These are phyloP conservation scores for Myotis brandtii DNA, from an alignment of 2,113 vertebrate genomes.

Conservation along the genomic window DNA sequence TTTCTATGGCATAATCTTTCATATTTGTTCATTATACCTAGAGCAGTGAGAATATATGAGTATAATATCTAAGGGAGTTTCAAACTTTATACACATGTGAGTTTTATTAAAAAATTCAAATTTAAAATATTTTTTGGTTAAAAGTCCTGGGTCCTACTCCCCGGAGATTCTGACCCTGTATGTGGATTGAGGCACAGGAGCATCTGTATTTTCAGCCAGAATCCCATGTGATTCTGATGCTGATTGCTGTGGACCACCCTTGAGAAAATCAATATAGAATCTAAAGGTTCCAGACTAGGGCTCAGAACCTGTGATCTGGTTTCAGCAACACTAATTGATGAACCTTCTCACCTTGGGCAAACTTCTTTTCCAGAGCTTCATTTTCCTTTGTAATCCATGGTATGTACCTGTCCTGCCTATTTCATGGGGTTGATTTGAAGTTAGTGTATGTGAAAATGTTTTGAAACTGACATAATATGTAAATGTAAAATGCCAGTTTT, in stretches of 20 bases:
- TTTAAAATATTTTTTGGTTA: neutral
- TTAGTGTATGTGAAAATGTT: neutral
- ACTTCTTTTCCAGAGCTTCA: neutral
- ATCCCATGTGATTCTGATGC: neutral
- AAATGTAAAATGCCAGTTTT: slow-evolving; percentile 21
- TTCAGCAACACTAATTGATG: neutral
- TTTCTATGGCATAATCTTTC: slow-evolving; percentile 2
- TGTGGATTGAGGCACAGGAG: neutral
- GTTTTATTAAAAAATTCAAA: neutral
- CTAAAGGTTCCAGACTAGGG: neutral
- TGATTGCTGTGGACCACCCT: neutral
- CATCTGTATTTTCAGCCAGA: neutral
- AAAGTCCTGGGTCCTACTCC: neutral
- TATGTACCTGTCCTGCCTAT: neutral
- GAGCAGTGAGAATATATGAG: neutral
- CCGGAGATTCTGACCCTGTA: neutral
- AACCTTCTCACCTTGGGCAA: neutral
- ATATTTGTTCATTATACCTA: neutral
- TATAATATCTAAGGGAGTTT: neutral
- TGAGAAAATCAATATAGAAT: neutral
- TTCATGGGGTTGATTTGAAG: neutral
- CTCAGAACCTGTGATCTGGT: neutral
- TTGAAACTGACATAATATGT: neutral
- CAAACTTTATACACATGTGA: neutral
- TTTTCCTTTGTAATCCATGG: neutral